These are phyloP conservation scores for Andrena camellia DNA, from an alignment of 2,888 invertebrate genomes.

Conservation along the genomic window DNA sequence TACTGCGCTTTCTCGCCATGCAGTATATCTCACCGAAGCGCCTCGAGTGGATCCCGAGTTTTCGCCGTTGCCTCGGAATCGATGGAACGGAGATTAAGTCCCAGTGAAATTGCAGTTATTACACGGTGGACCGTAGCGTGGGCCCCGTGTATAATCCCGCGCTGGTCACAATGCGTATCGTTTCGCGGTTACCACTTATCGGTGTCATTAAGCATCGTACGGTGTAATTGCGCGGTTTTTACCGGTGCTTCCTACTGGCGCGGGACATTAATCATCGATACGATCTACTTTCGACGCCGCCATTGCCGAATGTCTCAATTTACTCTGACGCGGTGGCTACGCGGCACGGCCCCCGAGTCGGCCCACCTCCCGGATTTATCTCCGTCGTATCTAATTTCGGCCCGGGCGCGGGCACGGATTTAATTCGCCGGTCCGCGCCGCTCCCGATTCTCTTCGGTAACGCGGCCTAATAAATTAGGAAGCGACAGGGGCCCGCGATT, in stretches of 20 bases:
- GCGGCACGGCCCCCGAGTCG: neutral
- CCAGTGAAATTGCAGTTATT: slow-evolving; percentile 60
- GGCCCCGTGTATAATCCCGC: slow-evolving; percentile 45
- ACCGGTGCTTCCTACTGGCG: slow-evolving; percentile 20
- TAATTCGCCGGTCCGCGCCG: slow-evolving; percentile 42
- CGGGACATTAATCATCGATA: slow-evolving; percentile 58
- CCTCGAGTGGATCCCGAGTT: slow-evolving; percentile 35
- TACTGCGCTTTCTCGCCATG: too few species aligned
- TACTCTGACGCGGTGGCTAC: slow-evolving; percentile 3
- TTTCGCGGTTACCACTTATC: slow-evolving; percentile 52
- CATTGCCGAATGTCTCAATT: slow-evolving; percentile 59
- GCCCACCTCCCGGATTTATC: slow-evolving; percentile 43
- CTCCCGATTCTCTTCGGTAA: slow-evolving; percentile 48
- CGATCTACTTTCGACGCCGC: slow-evolving; percentile 59
- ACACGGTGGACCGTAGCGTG: slow-evolving; percentile 31
- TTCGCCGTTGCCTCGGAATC: slow-evolving; percentile 22
- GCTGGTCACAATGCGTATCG: slow-evolving; percentile 47
- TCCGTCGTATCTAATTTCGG: slow-evolving; percentile 53
- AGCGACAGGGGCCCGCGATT: slow-evolving; percentile 65
- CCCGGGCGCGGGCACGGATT: slow-evolving; percentile 38
- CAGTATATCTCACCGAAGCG: neutral
- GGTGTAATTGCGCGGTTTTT: slow-evolving; percentile 55
- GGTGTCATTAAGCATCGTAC: slow-evolving; percentile 53
- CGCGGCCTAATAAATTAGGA: slow-evolving; percentile 75
- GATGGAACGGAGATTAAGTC: slow-evolving; percentile 46